Base-by-base conservation (phyloP, 2,888 invertebrate genomes). In the Leucoma salicis region DNA sequence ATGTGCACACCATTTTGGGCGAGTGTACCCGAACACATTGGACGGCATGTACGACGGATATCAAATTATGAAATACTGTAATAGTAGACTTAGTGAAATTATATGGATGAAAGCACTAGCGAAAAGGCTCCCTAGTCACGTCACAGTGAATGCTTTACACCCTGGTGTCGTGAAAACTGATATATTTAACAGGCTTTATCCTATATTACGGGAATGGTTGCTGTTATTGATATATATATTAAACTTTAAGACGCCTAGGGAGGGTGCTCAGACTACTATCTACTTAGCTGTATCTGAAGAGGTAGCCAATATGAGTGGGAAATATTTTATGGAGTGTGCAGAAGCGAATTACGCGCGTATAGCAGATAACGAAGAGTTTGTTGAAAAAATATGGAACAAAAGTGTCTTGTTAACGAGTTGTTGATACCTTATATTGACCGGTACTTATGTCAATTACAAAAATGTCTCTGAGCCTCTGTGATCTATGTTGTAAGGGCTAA, bases 141-240 rank as follows among this genome's bases (percentile, higher is more conserved):
- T 96, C 0, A 95, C 94, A 0, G 95, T 92, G 0, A 97, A 97
- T 69, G 93, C 93, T 52, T 76, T 96, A 35, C 96, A 97, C 80
- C 97, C 97, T 0, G 97, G 97, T 8, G 82, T 95, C 72, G 94
- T 96, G 25, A 93, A 93, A 69, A 94, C 94, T 0, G 94, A 94
- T 14, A 95, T 96, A 36, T 95, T 94, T 91, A 89, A 93, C 24
- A 93, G 90, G 57, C 77, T 91, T 8, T 91, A 92, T 0, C 34
- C 48, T 0, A 4, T 39, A 1, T 0, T 25, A 0, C 72, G 92
- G 1, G 92, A 90, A 12, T 78, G 91, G 0, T 49, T 93, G 49
- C 71, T 85, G 47, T 62, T 91, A 3, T 73, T 94, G 2, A 80
- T 92, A 0, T 92, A 91, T 59, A 74, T 90, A 0, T 82, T 93